Base-by-base conservation (phyloP, 1,140 invertebrate genomes). In the Argopecten irradians region DNA sequence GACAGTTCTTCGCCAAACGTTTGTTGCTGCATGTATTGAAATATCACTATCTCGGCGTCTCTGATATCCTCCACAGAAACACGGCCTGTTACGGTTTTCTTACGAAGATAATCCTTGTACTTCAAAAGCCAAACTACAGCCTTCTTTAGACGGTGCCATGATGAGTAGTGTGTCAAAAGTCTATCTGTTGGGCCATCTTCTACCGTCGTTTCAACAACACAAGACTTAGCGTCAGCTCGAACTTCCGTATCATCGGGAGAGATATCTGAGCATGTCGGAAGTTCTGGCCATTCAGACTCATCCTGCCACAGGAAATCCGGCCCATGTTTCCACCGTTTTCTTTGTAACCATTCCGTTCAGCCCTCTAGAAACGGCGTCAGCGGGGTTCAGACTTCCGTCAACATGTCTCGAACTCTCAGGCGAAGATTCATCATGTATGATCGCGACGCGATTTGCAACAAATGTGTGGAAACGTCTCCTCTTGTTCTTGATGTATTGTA, bases 351-450 rank as follows among this genome's bases (percentile, higher is more conserved):
- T 55, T 19, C 22, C 7, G 39, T 87, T 83, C 43, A 86, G 28
- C 13, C 91, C 91, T 33, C 91, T 71, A n/a, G 91, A 90, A 16
- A 84, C 88, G 83, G 28, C 22, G 32, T 92, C 91, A 3, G 88
- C 91, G 36, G 91, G 87, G 55, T 92, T 92, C 19, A 86, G 7
- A 9, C 39, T 35, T 14, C 71, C 34, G 0, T 46, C 34, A 0
- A 91, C 86, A 84, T 92, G 87, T 28, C 55, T 87, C 91, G 90
- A 91, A 33, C 89, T 87, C 13, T 43, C 43, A 0, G 85, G 43
- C 19, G 32, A 43, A 19, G 84, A 41, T 7, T n/a, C 83, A 28
- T 87, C 86, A 8, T 83, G 86, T 34, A 89, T 90, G 0, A 71
- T 19, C 3, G 36, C 82, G 32, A 91, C 16, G 7, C 90, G n/a